Evolutionary conservation across 2,888 invertebrate genomes (phyloP).

Genomic region (Eustalomyia histrio): DNA sequence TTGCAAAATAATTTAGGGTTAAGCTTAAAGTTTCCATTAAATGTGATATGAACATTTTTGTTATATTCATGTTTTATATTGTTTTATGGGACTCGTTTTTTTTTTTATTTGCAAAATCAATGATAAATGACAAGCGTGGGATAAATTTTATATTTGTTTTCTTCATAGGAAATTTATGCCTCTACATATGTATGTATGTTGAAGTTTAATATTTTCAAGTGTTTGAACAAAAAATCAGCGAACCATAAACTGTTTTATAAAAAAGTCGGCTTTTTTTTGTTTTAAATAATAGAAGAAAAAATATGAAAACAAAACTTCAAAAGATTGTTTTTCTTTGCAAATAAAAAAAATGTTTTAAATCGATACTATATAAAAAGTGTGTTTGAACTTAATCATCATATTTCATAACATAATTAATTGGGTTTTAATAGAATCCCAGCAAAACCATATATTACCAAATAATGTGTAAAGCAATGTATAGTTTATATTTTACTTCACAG

Average conservation of each 20-base stretch:
- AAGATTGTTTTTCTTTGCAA: background rate
- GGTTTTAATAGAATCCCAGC: background rate
- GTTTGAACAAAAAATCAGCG: slow-evolving; percentile 50
- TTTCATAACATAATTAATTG: background rate
- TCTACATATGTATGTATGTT: background rate
- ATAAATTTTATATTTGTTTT: slow-evolving; percentile 29
- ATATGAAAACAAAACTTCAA: background rate
- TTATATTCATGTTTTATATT: background rate
- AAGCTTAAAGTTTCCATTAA: slow-evolving; percentile 31
- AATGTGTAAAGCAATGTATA: too few relatives aligned
- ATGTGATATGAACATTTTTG: slow-evolving; percentile 8
- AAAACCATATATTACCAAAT: too few relatives aligned
- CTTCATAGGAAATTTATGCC: background rate
- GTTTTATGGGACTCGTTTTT: background rate
- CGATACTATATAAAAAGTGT: background rate
- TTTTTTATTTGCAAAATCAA: slow-evolving; percentile 56
- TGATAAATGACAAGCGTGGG: slow-evolving; percentile 66
- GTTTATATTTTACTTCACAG: too few relatives aligned
- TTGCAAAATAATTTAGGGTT: slow-evolving; percentile 23
- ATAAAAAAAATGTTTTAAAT: background rate
- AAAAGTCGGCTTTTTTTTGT: background rate
- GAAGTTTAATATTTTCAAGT: background rate
- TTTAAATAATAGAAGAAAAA: background rate
- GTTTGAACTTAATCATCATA: background rate
- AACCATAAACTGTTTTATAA: slow-evolving; percentile 48